Conservation (phyloP, 2,888 invertebrate species). For the Lomographa bimaculata region DNA sequence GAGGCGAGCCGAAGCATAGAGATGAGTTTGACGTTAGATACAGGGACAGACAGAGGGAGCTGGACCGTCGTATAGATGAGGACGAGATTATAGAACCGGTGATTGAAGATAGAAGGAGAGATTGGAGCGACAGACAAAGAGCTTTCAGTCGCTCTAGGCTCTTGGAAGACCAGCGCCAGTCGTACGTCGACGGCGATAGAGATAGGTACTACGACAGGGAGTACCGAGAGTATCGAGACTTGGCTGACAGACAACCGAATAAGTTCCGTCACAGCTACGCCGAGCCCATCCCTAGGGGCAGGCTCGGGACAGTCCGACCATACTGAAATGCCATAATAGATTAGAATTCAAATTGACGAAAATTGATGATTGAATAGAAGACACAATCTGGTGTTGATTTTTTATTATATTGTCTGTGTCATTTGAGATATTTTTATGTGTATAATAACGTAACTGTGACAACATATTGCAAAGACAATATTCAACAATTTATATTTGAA, state of each 20-base stretch:
- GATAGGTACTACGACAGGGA: slow-evolving; percentile 74
- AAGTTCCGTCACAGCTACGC: slow-evolving; percentile 86
- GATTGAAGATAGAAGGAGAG: slow-evolving; percentile 67
- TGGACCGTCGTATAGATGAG: slow-evolving; percentile 73
- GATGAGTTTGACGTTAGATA: slow-evolving; percentile 67
- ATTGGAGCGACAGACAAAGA: slow-evolving; percentile 73
- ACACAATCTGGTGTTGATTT: slow-evolving; percentile 9
- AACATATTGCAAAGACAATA: too few species aligned
- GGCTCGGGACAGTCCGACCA: slow-evolving; percentile 76
- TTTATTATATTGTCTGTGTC: too few species aligned
- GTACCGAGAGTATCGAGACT: slow-evolving; percentile 70
- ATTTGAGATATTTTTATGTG: too few species aligned
- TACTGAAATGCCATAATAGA: slow-evolving; percentile 80
- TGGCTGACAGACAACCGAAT: slow-evolving; percentile 69
- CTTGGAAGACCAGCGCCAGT: slow-evolving; percentile 73
- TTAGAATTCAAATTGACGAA: slow-evolving; percentile 44
- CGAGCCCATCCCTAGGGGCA: slow-evolving; percentile 84
- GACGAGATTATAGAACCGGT: slow-evolving; percentile 76
- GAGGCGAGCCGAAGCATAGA: slow-evolving; percentile 65
- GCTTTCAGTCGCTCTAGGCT: slow-evolving; percentile 77
- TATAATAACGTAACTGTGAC: too few species aligned
- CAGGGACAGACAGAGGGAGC: slow-evolving; percentile 67
- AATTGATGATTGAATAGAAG: slow-evolving; percentile 27
- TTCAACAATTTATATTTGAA: too few species aligned
- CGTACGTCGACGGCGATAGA: slow-evolving; percentile 68